Base-by-base conservation (phyloP, 2,113 vertebrate genomes). In the Lutjanus erythropterus region DNA sequence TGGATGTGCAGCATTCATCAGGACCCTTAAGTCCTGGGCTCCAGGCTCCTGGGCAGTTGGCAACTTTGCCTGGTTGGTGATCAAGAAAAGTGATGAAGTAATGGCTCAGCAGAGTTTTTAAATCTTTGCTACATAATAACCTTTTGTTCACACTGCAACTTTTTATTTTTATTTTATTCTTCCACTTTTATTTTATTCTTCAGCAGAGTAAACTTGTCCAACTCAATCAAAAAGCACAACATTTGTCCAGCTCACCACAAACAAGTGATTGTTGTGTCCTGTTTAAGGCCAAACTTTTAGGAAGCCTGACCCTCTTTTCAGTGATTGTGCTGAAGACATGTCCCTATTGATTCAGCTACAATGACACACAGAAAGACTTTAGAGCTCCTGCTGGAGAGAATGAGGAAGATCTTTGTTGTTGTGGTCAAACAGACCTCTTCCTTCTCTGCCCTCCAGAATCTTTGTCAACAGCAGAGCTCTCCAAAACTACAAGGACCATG, bases 331-430 rank as follows among this genome's bases (percentile, higher is more conserved):
- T 50, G 56, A 21, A 39, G 70, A 72, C 70, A 49, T 60, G 42
- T 61, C 44, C 29, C n/a, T 23, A 49, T 60, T 61, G 44, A 72
- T 72, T 72, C 42, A 46, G 42, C 42, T 8, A 46, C 69, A 71
- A 71, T 49, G 55, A 44, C 29, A 37, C 55, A 60, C 29, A 47
- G 42, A 70, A 56, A 56, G 31, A 70, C 67, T 56, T 70, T 31
- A 55, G 50, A 70, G 67, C 67, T 21, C 35, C 25, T 1, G 50
- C n/a, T n/a, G n/a, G n/a, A n/a, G 50, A 70, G 67, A 71, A 71
- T 59, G 69, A 71, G 69, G 53, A 71, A 46, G 53, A 71, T 46
- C 53, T 58, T 71, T 71, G 69, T 71, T 58, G 53, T 19, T 33
- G n/a, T 11, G 53, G 27, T 3, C 2, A 58, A 58, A 33, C 25